Base-by-base conservation (phyloP, 2,888 invertebrate species). In the Xestia xanthographa region DNA sequence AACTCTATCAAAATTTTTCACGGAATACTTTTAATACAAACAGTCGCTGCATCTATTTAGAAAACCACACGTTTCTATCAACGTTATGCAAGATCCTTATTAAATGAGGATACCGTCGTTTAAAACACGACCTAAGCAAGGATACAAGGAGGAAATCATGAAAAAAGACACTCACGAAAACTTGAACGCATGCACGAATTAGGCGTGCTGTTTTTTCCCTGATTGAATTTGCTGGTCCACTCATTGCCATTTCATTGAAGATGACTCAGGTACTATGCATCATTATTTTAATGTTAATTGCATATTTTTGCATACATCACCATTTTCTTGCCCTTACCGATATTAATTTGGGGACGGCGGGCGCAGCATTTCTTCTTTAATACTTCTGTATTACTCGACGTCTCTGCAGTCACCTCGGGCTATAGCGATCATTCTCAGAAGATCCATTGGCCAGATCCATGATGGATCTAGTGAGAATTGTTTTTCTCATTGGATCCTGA, bases 101-200 rank as follows among this genome's bases (percentile, higher is more conserved):
- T 26, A n/a, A 38, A 53, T 5, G 56, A 86, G 84, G 87, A 85
- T 66, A 56, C 66, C 8, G 12, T 38, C 63, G 56, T 72, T 84
- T 87, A 86, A 34, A 86, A 84, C 83, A 81, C 81, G 86, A 41
- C 62, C 67, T 5, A 17, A 9, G 41, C 87, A 70, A 85, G 85
- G 85, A 81, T 80, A 60, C n/a, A 26, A 66, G 22, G 45, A 87
- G 87, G 85, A 87, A 72, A 66, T 75, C 66, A 14, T 45, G 43
- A 68, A 77, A 80, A 83, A 80, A 77, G 68, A 20, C 43, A 68
- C 62, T 75, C 68, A 69, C 79, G 34, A 60, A 65, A 53, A 70
- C 63, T 63, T 29, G 67, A 20, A 71, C 29, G 48, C 26, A 38
- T 43, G 62, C 66, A 72, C 66, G 50, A 0, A 43, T 43, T 65